phyloP scores from a whole-genome alignment of 64 coral and sea anemone genomes.

The Porites lutea region DNA sequence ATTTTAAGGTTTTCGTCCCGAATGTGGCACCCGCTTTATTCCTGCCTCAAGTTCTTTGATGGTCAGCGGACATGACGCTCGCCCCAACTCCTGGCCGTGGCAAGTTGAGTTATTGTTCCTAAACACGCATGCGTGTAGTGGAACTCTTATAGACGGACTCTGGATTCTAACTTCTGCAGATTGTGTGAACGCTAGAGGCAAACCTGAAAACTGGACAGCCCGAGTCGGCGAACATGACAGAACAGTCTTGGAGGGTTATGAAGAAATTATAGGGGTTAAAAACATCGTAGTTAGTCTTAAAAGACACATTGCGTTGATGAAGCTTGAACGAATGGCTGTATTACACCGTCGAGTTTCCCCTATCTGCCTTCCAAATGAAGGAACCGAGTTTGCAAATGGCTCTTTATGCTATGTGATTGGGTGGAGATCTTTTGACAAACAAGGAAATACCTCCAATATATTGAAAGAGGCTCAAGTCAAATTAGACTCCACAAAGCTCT shows the following conservation, averaged over 20 bases:
- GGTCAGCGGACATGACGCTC: conserved; percentile 39
- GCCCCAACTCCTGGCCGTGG: conserved; percentile 75
- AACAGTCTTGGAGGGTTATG: conserved; percentile 30
- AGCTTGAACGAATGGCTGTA: neutral
- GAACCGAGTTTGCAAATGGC: neutral
- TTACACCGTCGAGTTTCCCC: conserved; percentile 21
- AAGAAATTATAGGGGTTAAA: conserved; percentile 18
- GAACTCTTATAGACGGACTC: neutral
- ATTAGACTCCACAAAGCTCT: neutral
- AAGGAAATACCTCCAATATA: conserved; percentile 1
- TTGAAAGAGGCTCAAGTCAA: conserved; percentile 27
- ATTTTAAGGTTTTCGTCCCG: conserved; percentile 29
- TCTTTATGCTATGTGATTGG: conserved; percentile 19
- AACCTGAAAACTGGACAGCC: neutral
- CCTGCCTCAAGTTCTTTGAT: neutral
- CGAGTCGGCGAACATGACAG: conserved; percentile 39
- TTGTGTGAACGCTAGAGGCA: conserved; percentile 9
- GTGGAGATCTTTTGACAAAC: conserved; percentile 10
- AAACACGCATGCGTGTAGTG: conserved; percentile 38
- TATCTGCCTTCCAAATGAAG: conserved; percentile 3
- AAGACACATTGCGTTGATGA: neutral
- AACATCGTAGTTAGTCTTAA: neutral
- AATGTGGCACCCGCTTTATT: conserved; percentile 54
- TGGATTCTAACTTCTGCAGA: conserved; percentile 15
- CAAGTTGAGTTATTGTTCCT: conserved; percentile 60